These are phyloP conservation scores for Leptopilina drosophilae DNA, from an alignment of 2,888 invertebrate species.

Conservation along the genomic window DNA sequence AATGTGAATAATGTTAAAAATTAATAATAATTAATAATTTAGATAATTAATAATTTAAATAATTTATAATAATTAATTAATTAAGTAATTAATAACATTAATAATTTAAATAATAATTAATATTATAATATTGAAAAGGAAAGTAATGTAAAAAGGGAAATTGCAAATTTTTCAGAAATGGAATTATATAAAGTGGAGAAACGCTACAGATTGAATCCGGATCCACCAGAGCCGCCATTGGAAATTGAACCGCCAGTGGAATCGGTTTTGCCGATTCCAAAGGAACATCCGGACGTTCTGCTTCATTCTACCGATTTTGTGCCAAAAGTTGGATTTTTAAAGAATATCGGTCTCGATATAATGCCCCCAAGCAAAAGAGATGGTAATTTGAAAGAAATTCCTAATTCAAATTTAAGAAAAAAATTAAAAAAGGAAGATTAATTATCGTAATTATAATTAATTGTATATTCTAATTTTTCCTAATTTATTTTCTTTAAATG, in stretches of 20 bases:
- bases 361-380: slow-evolving; percentile 80
- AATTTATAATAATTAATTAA: no score
- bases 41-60: no score
- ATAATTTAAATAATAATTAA: no score
- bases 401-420: no score
- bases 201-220: slow-evolving; percentile 78
- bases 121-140: background rate
- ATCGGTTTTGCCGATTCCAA: slow-evolving; percentile 78
- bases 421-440: no score
- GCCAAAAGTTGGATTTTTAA: slow-evolving; percentile 81
- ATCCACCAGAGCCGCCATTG: slow-evolving; percentile 78
- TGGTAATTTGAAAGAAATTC: slow-evolving; percentile 76
- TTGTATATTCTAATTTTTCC: no score
- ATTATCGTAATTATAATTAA: no score
- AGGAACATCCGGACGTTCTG: slow-evolving; percentile 77
- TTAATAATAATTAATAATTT: no score
- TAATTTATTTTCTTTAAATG: no score
- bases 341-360: slow-evolving; percentile 79
- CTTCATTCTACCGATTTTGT: slow-evolving; percentile 77
- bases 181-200: slow-evolving; percentile 82
- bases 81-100: no score
- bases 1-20: no score
- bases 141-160: background rate
- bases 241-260: slow-evolving; percentile 72
- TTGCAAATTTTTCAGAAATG: slow-evolving; percentile 75